phyloP scores from a whole-genome alignment of 2,888 invertebrate genomes.

The Sturmia bella region DNA sequence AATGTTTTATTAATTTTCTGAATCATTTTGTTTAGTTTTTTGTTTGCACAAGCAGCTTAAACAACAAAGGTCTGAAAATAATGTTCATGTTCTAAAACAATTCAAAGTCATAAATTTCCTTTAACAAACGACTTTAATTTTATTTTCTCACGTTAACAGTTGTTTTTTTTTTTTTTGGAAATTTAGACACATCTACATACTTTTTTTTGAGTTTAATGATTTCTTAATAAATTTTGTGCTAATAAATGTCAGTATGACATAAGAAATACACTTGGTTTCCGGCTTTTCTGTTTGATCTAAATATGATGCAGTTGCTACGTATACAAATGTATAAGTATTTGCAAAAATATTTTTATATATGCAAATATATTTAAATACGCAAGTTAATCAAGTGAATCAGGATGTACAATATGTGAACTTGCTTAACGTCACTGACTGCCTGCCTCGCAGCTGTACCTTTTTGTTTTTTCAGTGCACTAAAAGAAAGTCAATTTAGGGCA shows the following conservation, averaged over 20 bases:
- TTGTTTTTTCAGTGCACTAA: no score
- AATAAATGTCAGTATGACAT: conserved; percentile 24
- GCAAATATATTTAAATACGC: no score
- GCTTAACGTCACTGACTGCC: no score
- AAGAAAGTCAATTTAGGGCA: no score
- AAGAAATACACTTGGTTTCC: conserved; percentile 26
- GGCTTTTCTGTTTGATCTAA: conserved; percentile 36
- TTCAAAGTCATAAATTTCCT: conserved; percentile 59
- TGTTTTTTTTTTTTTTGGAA: conserved; percentile 34
- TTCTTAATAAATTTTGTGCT: conserved; percentile 40
- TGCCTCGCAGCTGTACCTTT: no score
- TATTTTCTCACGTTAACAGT: conserved; percentile 53
- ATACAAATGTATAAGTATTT: neutral
- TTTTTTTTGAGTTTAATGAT: conserved; percentile 58
- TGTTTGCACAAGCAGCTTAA: conserved; percentile 3
- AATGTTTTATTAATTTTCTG: conserved; percentile 79
- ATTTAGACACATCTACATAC: no score
- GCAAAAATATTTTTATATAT: conserved; percentile 22
- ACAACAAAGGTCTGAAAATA: conserved; percentile 9
- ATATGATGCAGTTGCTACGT: neutral
- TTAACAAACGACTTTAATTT: conserved; percentile 20
- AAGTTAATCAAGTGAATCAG: no score
- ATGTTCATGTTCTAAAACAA: conserved; percentile 38
- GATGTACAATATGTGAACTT: no score
- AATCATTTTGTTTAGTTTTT: conserved; percentile 68